These are phyloP conservation scores for Lasioglossum leucozonium DNA, from an alignment of 2,888 invertebrate genomes.

Conservation along the genomic window DNA sequence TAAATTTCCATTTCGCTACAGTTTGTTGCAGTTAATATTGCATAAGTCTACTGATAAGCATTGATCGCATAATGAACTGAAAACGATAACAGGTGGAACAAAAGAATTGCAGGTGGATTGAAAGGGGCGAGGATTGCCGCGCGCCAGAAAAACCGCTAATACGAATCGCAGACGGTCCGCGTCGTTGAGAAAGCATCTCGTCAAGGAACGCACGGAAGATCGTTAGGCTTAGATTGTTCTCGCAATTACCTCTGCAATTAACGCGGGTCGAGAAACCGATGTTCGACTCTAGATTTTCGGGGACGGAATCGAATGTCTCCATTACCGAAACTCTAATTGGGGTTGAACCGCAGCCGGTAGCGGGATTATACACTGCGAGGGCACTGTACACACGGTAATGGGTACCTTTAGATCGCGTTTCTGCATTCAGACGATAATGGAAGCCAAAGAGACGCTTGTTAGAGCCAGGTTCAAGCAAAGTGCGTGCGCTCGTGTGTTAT, in stretches of 20 bases:
- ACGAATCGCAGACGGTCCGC: not conserved
- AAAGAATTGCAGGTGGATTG: not conserved
- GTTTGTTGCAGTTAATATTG: no score
- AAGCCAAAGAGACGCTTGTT: conserved; percentile 59
- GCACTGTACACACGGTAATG: conserved; percentile 50
- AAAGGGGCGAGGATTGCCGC: not conserved
- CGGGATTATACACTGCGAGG: conserved; percentile 47
- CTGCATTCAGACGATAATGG: conserved; percentile 60
- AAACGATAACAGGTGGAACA: not conserved
- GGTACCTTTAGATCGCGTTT: conserved; percentile 55
- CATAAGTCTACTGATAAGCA: not conserved
- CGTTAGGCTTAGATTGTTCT: conserved; percentile 29
- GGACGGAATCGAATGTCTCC: conserved; percentile 27
- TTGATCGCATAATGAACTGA: not conserved
- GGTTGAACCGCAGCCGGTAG: conserved; percentile 51
- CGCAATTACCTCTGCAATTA: conserved; percentile 37
- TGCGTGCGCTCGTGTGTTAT: conserved; percentile 46
- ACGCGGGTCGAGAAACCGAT: conserved; percentile 5
- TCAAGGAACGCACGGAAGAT: conserved; percentile 13
- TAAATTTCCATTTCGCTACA: no score
- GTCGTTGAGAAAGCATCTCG: not conserved
- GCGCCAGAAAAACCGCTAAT: not conserved
- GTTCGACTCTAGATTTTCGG: conserved; percentile 18
- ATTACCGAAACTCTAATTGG: conserved; percentile 58
- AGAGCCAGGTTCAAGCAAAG: conserved; percentile 45